These are phyloP conservation scores for Microcebus ravelobensis DNA, from an alignment of 2,113 vertebrate genomes.

Conservation along the genomic window DNA sequence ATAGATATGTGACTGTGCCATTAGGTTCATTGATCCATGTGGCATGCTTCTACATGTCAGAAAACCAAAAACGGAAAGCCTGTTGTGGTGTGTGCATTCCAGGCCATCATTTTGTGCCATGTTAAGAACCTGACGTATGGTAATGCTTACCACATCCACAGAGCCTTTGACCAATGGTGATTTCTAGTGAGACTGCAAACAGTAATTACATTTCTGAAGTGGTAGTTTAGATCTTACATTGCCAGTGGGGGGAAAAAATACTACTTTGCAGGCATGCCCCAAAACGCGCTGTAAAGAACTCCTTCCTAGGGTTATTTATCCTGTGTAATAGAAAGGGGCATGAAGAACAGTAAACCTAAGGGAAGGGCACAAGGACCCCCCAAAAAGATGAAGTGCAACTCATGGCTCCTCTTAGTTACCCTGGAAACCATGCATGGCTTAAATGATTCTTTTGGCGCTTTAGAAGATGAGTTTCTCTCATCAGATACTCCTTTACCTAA, in stretches of 20 bases:
- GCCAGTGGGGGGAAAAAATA: slow-evolving; percentile 64
- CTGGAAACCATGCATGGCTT: background rate
- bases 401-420: background rate
- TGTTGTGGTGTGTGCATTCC: slow-evolving; percentile 29
- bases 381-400: background rate
- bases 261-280: slow-evolving; percentile 64
- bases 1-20: background rate
- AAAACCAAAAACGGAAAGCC: slow-evolving; percentile 39
- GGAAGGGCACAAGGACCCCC: background rate
- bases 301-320: slow-evolving; percentile 63
- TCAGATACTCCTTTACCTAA: slow-evolving; percentile 25
- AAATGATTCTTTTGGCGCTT: background rate
- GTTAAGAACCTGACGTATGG: slow-evolving; percentile 76
- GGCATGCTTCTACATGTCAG: slow-evolving; percentile 27
- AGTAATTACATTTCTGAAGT: slow-evolving; percentile 78
- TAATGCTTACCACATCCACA: slow-evolving; percentile 74
- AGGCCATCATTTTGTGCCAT: slow-evolving; percentile 64
- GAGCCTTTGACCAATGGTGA: slow-evolving; percentile 65
- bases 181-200: slow-evolving; percentile 72
- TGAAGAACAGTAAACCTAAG: background rate
- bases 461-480: slow-evolving; percentile 17
- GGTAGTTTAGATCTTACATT: slow-evolving; percentile 77
- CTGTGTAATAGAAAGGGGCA: background rate
- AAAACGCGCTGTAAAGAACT: slow-evolving; percentile 56
- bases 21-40: background rate